Conservation (phyloP, 1,140 invertebrate genomes). For the Sarcophaga bullata region DNA sequence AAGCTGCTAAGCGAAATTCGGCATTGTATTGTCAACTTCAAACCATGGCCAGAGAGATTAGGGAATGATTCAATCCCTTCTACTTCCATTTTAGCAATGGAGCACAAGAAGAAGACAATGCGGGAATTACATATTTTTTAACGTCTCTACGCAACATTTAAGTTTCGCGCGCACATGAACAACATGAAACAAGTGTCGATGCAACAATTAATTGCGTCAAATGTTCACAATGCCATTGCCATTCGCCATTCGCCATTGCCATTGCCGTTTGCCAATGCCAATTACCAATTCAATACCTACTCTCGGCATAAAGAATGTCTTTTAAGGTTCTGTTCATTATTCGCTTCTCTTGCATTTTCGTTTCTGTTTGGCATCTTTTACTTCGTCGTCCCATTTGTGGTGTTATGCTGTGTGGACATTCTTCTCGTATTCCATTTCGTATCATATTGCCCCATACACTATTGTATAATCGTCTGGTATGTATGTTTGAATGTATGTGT, state of each 20-base stretch:
- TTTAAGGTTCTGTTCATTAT: not conserved
- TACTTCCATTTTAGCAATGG: not conserved
- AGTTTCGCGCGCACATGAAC: constrained; percentile 7
- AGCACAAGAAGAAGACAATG: not conserved
- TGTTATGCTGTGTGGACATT: not conserved
- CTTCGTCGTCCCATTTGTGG: not conserved
- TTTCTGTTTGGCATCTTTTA: too few relatives aligned
- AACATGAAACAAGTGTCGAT: constrained; percentile 23
- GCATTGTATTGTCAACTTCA: not conserved
- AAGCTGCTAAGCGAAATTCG: not conserved
- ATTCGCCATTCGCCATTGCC: not conserved
- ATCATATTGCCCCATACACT: too few relatives aligned
- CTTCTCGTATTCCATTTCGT: not conserved
- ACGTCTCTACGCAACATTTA: constrained; percentile 4
- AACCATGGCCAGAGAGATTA: not conserved
- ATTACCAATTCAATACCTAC: not conserved
- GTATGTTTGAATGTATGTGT: not conserved
- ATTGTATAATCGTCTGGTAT: too few relatives aligned
- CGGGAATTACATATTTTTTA: not conserved
- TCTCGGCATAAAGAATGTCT: not conserved
- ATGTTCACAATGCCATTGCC: constrained; percentile 20
- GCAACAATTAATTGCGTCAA: constrained; percentile 37
- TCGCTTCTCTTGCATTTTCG: too few relatives aligned
- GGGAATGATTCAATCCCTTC: not conserved
- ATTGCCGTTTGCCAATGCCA: not conserved